These are phyloP conservation scores for Chrysotoxum bicinctum DNA, from an alignment of 2,888 invertebrate genomes.

Conservation along the genomic window DNA sequence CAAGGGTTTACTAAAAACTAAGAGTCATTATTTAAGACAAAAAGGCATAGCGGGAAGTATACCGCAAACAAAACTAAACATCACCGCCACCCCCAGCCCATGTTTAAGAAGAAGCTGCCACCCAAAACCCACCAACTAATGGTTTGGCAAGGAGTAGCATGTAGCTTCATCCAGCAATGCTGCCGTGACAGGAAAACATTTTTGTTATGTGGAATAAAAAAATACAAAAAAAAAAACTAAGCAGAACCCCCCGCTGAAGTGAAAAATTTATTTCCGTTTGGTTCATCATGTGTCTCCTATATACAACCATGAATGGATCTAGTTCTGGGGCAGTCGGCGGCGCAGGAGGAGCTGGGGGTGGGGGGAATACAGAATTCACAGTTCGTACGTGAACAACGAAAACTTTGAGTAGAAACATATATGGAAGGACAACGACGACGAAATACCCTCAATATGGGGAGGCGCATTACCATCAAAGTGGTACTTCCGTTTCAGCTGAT, in stretches of 20 bases:
- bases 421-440: background rate
- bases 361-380: background rate
- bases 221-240: slow-evolving; percentile 11
- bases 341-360: background rate
- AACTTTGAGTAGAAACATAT: slow-evolving; percentile 25
- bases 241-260: slow-evolving; percentile 46
- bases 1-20: slow-evolving; percentile 63
- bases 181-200: slow-evolving; percentile 37
- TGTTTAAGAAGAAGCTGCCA: slow-evolving; percentile 7
- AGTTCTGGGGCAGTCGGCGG: background rate
- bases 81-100: background rate
- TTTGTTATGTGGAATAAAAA: slow-evolving; percentile 31
- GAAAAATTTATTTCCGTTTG: slow-evolving; percentile 71
- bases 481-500: slow-evolving; percentile 71
- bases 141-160: slow-evolving; percentile 53
- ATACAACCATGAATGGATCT: slow-evolving; percentile 12
- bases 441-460: slow-evolving; percentile 32
- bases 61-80: slow-evolving; percentile 58
- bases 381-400: slow-evolving; percentile 56
- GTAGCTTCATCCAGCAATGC: slow-evolving; percentile 18
- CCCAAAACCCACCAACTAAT: slow-evolving; percentile 40
- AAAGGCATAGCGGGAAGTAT: slow-evolving; percentile 48
- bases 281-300: slow-evolving; percentile 69
- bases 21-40: slow-evolving; percentile 71
- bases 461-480: slow-evolving; percentile 71